Base-by-base conservation (phyloP, 2,797 vertebrate species). In the Betta splendens region DNA sequence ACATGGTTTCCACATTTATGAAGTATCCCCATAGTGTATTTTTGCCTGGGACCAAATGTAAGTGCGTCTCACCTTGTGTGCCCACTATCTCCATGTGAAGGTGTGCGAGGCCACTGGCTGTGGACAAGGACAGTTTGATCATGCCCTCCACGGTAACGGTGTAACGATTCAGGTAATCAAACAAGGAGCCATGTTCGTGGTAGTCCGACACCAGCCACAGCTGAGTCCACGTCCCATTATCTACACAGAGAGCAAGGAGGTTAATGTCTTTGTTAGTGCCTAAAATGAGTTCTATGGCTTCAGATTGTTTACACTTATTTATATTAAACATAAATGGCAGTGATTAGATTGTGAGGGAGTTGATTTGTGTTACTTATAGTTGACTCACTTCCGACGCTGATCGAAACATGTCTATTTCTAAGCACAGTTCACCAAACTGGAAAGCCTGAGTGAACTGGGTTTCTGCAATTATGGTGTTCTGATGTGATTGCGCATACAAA, bases 11-110 rank as follows among this genome's bases (percentile, higher is more conserved):
- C 1, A 5, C n/a, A n/a, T n/a, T n/a, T n/a, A n/a, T n/a, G n/a
- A 22, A 15, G 9, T 7, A 37, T 35, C 9, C 18, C 26, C 28
- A 31, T 2, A 5, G n/a, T 10, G 33, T 49, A 10, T 5, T 20
- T 17, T 8, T 26, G 12, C 0, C 1, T 26, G 6, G 3, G 3
- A 36, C 7, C 8, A 22, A 29, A 5, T 6, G 35, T 20, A n/a
- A n/a, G 42, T 12, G 21, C 2, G 3, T 57, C 89, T 92, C 81
- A 98, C 97, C 97, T 86, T 99, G 97, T 4, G 97, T 99, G 16
- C 97, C 97, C 70, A 98, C 94, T 1, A 99, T 99, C 91, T 99
- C 97, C 97, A 98, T 99, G 78, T 99, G 97, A 39, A 99, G 93
- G 67, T 99, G 97, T 22, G 97, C 97, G 57, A 99, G 88, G 13